These are phyloP conservation scores for Telmatochromis brichardi DNA, from an alignment of 2,113 vertebrate species.

Conservation along the genomic window DNA sequence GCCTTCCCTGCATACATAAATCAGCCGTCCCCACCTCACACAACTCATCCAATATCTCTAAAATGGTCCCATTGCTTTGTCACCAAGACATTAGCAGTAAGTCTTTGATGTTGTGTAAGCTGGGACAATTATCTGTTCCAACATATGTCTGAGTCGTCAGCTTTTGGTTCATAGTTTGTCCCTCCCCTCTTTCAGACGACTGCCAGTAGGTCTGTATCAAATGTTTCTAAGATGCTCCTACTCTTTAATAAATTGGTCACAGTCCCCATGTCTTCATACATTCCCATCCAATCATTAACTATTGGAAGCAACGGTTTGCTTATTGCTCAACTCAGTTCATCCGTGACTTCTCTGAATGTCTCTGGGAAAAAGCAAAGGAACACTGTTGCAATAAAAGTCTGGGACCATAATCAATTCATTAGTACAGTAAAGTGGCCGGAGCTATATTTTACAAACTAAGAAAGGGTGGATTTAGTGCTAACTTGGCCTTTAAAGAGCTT, in stretches of 20 bases:
- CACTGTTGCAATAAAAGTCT: neutral
- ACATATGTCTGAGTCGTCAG: neutral
- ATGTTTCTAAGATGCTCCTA: neutral
- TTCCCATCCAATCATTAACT: neutral
- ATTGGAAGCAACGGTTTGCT: neutral
- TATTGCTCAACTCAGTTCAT: neutral
- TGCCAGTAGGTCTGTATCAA: neutral
- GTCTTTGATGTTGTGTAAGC: neutral
- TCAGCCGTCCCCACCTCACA: accelerated
- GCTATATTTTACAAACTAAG: neutral
- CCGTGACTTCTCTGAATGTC: neutral
- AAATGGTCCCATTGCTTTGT: neutral
- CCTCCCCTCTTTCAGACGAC: neutral
- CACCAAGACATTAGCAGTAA: neutral
- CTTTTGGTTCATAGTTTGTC: neutral
- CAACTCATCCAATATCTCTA: too few relatives aligned
- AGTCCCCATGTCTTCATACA: neutral
- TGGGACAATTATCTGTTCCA: neutral
- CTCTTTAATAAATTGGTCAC: neutral
- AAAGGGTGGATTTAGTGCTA: neutral
- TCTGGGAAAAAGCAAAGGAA: neutral
- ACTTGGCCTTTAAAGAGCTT: neutral
- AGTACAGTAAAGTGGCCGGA: neutral
- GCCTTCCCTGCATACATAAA: neutral
- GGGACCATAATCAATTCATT: neutral